A percentile compares a stretch with the other conserved stretches of the same genome.
Conservation (phyloP, 2,888 invertebrate genomes). For the Lycaena phlaeas region DNA sequence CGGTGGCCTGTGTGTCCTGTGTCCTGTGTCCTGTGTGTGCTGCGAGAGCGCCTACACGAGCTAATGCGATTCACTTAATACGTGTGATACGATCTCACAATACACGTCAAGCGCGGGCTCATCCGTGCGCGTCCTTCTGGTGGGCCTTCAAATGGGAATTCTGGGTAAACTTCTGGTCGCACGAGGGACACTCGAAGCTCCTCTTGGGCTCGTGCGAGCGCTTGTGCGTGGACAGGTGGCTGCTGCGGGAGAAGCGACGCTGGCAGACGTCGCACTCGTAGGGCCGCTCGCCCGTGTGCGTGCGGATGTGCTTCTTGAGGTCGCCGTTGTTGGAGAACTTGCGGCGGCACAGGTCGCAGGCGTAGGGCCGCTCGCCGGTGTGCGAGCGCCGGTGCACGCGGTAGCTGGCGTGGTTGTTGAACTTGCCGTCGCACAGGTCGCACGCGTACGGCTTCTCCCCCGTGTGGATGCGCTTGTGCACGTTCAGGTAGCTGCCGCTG, state of each 20-base stretch:
- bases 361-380: neutral
- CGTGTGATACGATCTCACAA: too few species aligned
- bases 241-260: neutral
- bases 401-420: conserved; percentile 25
- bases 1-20: too few species aligned
- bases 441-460: neutral
- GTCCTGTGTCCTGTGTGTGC: too few species aligned
- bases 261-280: neutral
- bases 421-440: neutral
- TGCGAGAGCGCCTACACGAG: too few species aligned
- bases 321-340: neutral
- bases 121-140: too few species aligned
- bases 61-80: too few species aligned
- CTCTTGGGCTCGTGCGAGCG: neutral
- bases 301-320: neutral
- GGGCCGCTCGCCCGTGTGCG: neutral
- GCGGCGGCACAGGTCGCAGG: neutral
- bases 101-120: too few species aligned
- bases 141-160: neutral
- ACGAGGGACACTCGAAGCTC: neutral
- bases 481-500: neutral
- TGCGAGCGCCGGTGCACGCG: neutral
- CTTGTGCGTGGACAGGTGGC: neutral
- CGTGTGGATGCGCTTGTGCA: neutral
- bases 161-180: conserved; percentile 25